Percentiles rank a stretch among this genome's conserved stretches.
These are phyloP conservation scores for Monomorium pharaonis DNA, from an alignment of 1,140 invertebrate genomes.

Conservation along the genomic window DNA sequence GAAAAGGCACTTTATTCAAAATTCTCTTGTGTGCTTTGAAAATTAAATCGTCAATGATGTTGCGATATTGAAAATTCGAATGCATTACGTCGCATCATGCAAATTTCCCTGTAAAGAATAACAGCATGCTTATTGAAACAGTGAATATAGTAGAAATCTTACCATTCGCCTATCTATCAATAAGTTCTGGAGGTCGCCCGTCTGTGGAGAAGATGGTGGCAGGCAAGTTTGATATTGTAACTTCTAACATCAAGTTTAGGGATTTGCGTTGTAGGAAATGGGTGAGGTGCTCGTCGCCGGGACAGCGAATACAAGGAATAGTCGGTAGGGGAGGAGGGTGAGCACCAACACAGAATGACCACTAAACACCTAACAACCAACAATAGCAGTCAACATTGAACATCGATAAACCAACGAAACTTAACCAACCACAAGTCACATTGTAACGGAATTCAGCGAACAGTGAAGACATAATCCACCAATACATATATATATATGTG, in stretches of 20 bases:
- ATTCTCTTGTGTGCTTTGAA: neutral
- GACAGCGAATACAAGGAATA: slow-evolving; percentile 77
- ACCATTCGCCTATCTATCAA: slow-evolving; percentile 62
- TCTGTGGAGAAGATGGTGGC: slow-evolving; percentile 47
- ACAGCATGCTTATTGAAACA: slow-evolving; percentile 64
- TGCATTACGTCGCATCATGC: slow-evolving; percentile 29
- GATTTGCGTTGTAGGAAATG: slow-evolving; percentile 48
- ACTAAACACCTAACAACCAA: slow-evolving; percentile 85
- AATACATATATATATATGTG: slow-evolving; percentile 51
- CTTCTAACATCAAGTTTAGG: slow-evolving; percentile 76
- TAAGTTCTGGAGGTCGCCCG: slow-evolving; percentile 7
- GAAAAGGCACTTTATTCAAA: slow-evolving; percentile 1
- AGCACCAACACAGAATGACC: slow-evolving; percentile 82
- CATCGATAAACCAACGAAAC: slow-evolving; percentile 83
- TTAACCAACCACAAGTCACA: slow-evolving; percentile 84
- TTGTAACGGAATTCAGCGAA: slow-evolving; percentile 82
- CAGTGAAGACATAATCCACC: slow-evolving; percentile 79
- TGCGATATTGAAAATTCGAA: neutral
- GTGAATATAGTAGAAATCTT: slow-evolving; percentile 66
- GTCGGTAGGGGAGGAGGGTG: slow-evolving; percentile 77
- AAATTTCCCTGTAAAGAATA: slow-evolving; percentile 40
- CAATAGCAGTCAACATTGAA: slow-evolving; percentile 85
- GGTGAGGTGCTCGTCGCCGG: slow-evolving; percentile 50
- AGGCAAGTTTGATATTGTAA: slow-evolving; percentile 70
- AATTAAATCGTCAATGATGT: neutral